phyloP scores from a whole-genome alignment of 2,113 vertebrate species.

The Micronycteris hirsuta region DNA sequence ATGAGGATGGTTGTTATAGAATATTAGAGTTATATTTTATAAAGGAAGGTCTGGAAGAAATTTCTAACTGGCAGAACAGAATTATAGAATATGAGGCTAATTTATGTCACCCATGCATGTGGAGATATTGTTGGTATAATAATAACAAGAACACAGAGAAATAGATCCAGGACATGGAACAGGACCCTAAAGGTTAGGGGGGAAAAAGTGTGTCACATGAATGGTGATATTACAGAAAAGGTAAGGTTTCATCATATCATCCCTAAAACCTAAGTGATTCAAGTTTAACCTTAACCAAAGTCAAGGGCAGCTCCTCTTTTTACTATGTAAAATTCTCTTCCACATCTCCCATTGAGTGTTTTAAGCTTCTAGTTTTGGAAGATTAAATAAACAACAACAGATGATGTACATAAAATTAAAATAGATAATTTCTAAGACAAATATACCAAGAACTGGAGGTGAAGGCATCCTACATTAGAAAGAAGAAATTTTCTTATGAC shows the following conservation, averaged over 20 bases:
- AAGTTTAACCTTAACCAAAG: slow-evolving; percentile 15
- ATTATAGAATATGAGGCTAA: neutral
- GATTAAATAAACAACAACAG: neutral
- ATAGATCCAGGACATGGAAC: neutral
- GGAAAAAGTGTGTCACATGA: neutral
- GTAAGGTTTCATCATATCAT: neutral
- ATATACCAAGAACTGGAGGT: neutral
- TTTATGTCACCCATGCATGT: neutral
- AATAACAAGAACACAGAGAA: neutral
- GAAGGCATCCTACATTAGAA: neutral
- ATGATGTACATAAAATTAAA: neutral
- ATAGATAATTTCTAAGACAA: slow-evolving; percentile 8
- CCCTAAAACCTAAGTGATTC: neutral
- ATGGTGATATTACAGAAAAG: neutral
- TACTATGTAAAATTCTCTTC: neutral
- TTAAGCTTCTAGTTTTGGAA: neutral
- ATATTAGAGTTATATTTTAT: neutral
- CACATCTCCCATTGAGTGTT: neutral
- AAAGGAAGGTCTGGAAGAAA: slow-evolving; percentile 27
- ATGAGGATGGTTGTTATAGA: neutral
- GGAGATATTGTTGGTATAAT: neutral
- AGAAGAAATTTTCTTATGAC: neutral
- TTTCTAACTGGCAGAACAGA: neutral
- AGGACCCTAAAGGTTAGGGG: neutral
- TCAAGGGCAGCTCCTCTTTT: neutral